These are phyloP conservation scores for Zelostemma sp. DNA, from an alignment of 1,140 invertebrate species.

Conservation along the genomic window DNA sequence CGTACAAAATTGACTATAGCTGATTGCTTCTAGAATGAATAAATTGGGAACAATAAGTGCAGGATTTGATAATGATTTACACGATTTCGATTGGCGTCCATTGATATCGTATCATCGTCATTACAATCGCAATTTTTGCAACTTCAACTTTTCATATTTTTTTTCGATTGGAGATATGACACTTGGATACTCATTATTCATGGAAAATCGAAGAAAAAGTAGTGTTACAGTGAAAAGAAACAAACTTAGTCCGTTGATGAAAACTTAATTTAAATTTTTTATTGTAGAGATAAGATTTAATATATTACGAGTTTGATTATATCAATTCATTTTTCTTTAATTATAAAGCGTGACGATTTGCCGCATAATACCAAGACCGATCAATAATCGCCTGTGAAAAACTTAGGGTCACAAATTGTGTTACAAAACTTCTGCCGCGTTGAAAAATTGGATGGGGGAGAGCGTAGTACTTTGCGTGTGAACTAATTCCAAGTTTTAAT, in stretches of 20 bases:
- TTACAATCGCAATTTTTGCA: slow-evolving; percentile 2
- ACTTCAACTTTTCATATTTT: not conserved
- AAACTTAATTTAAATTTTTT: slow-evolving; percentile 37
- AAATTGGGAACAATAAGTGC: slow-evolving; percentile 46
- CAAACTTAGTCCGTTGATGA: slow-evolving; percentile 29
- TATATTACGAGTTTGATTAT: slow-evolving; percentile 24
- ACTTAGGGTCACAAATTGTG: too few species aligned
- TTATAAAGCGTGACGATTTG: too few species aligned
- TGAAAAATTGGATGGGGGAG: too few species aligned
- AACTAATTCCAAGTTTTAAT: too few species aligned
- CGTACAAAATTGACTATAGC: slow-evolving; percentile 69
- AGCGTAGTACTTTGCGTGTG: too few species aligned
- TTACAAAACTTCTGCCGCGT: too few species aligned
- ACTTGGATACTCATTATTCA: not conserved
- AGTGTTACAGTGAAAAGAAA: slow-evolving; percentile 1
- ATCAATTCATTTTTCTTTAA: not conserved
- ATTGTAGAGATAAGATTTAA: slow-evolving; percentile 38
- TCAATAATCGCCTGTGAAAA: too few species aligned
- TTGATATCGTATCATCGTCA: not conserved
- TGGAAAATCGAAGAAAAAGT: slow-evolving; percentile 2
- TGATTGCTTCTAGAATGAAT: slow-evolving; percentile 63
- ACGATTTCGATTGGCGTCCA: slow-evolving; percentile 6
- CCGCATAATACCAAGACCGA: too few species aligned
- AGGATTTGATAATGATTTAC: slow-evolving; percentile 53
- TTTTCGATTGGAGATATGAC: slow-evolving; percentile 27